Evolutionary conservation across 2,797 vertebrate species (phyloP).

Genomic region (Pangasius djambal): DNA sequence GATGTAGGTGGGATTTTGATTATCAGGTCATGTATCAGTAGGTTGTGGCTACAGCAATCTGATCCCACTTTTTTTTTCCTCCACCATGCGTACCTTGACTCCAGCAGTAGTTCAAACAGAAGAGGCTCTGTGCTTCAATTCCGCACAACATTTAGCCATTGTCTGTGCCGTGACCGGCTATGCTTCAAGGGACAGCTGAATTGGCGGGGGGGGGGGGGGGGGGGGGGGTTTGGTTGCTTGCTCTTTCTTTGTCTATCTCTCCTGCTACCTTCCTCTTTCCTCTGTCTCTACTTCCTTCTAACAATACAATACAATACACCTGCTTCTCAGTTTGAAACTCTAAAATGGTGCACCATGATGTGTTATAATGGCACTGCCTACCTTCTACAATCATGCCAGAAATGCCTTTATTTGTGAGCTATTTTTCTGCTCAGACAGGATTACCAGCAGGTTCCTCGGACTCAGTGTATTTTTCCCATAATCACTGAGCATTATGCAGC

Average conservation of each 20-base stretch:
- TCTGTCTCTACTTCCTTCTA: slow-evolving; percentile 5
- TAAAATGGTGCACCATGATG: slow-evolving; percentile 25
- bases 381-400: slow-evolving; percentile 46
- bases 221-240: background rate
- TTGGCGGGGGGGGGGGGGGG: background rate
- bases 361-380: slow-evolving; percentile 38
- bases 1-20: slow-evolving; percentile 64
- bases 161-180: slow-evolving; percentile 39
- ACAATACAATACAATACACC: slow-evolving; percentile 28
- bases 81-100: slow-evolving; percentile 52
- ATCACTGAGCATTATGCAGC: slow-evolving; percentile 20
- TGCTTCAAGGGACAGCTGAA: slow-evolving; percentile 38
- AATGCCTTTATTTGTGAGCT: slow-evolving; percentile 40
- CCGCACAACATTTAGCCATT: slow-evolving; percentile 46
- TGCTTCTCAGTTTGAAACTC: slow-evolving; percentile 38
- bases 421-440: slow-evolving; percentile 27
- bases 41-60: slow-evolving; percentile 62
- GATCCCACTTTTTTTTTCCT: slow-evolving; percentile 59
- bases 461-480: slow-evolving; percentile 11
- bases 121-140: slow-evolving; percentile 64
- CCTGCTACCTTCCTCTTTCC: background rate
- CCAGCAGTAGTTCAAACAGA: slow-evolving; percentile 64
- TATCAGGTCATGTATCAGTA: slow-evolving; percentile 70
- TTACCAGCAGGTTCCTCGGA: slow-evolving; percentile 30
- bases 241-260: slow-evolving; percentile 19